Base-by-base conservation (phyloP, 2,888 invertebrate genomes). In the Capitulum mitella region DNA sequence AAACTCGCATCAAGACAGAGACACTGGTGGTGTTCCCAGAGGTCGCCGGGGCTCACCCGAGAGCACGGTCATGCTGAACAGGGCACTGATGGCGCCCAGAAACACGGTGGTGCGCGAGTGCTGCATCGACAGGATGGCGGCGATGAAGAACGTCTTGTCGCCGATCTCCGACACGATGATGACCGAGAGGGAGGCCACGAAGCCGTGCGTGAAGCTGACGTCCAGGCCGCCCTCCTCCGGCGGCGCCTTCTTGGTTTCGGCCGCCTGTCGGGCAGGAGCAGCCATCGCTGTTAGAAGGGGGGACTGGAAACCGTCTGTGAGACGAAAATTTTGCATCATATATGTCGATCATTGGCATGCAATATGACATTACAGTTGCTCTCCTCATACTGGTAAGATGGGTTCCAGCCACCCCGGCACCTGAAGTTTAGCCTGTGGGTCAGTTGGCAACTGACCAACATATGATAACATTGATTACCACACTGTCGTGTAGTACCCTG, bases 81-180 rank as follows among this genome's bases (percentile, higher is more conserved):
- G 88, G 0, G 98, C 98, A 29, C 91, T 89, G 84, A 98, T 95
- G 6, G 98, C 98, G 77, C 98, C 98, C 77, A 90, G 87, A 86
- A 98, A 97, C 40, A 99, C 97, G 78, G 94, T 92, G 34, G 95
- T 84, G 82, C 98, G 89, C 32, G 98, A 93, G 87, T 99, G 97
- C 84, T 95, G 91, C 98, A 99, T 98, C 2, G 99, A 97, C 98
- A 99, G 97, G 82, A 99, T 98, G 83, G 98, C 98, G 48, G 98
- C 98, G 84, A 99, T 99, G 88, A 99, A 99, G 88, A 99, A 99
- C 19, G 98, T 99, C 87, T 98, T 99, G 87, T 99, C 98, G 26
- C 98, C 98, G 80, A 99, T 88, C 87, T 99, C 99, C 0, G 98
- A 98, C 77, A 99, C 97, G 80, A 99, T 89, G 83, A 99, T 98